Base-by-base conservation (phyloP, 1,140 invertebrate genomes). In the Bombus affinis region DNA sequence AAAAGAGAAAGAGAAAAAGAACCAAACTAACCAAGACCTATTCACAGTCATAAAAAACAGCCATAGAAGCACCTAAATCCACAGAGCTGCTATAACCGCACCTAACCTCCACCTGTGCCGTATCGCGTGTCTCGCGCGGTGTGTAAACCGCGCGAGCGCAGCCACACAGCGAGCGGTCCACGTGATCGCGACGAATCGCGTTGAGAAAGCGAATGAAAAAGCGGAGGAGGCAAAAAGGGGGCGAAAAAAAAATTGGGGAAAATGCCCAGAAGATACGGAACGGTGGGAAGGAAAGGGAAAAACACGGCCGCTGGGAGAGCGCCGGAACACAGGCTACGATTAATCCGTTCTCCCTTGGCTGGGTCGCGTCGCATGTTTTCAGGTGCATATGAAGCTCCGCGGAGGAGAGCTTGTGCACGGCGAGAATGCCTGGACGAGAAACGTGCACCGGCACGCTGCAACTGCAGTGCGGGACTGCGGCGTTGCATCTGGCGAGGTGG, bases 401-500 rank as follows among this genome's bases (percentile, higher is more conserved):
- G 65, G 32, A 32, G 35, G 32, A 42, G 75, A 53, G 75, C 42
- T 37, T 79, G 62, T 79, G 62, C 53, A 78, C 39, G 25, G 42
- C 42, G 75, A 72, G 70, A 9, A 78, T 71, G 65, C 35, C 42
- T 71, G 66, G 32, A 79, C 32, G 76, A 35, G 42, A 53, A 42
- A 57, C 77, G 70, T 85, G 78, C 59, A 80, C 83, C 68, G 70
- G 72, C 84, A 89, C 75, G 89, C 84, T 89, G 89, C 88, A 86
- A 93, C 93, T 93, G 93, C 93, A 94, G 90, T 93, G 93, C 92
- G 92, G 93, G 91, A 93, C 92, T 93, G 92, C 89, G 88, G 90
- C 83, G 91, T 86, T 91, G 88, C 89, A 91, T 92, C 89, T 92
- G 89, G 86, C 92, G 88, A 90, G 82, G 87, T 87, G 81, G 83